Base-by-base conservation (phyloP, 1,140 invertebrate species). In the Camponotus pennsylvanicus region DNA sequence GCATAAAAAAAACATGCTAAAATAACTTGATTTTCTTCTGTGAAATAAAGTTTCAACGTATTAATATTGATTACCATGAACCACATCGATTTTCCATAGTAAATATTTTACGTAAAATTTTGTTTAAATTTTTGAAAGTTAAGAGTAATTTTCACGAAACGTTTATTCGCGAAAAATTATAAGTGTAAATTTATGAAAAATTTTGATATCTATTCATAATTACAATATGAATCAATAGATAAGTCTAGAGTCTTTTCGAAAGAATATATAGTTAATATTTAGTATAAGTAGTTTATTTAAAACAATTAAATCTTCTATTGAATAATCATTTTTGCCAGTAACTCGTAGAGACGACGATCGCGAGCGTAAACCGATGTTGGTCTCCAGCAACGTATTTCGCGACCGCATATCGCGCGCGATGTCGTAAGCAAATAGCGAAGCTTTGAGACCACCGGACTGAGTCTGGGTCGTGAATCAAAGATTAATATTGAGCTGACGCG, bases 391-490 rank as follows among this genome's bases (percentile, higher is more conserved):
- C 80, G 86, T 73, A 71, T 89, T 87, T 87, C 69, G 40, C 69
- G 63, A 37, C 45, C 63, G 55, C 79, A 49, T 83, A 61, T 75
- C 69, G 69, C 69, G 40, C 57, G 55, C 55, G 69, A 61, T 83
- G 73, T 83, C 79, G 42, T 75, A 83, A 83, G 69, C 40, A 18
- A 73, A 73, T 63, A 73, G 69, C 79, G 15, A 55, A 61, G 55
- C 67, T 73, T 73, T 55, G 67, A 82, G 80, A 71, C 49, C 61
- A 73, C 75, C 78, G 73, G 80, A 87, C 67, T 59, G 66, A 80
- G 86, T 88, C 86, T 86, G 88, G 75, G 66, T 89, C 82, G 70
- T 82, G 67, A 76, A 88, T 89, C 86, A 75, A 79, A 79, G 34
- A 89, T 87, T 88, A 88, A 88, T 77, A 80, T 88, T 64, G 52